Conservation (phyloP, 2,797 vertebrate species). For the Perodicticus potto region DNA sequence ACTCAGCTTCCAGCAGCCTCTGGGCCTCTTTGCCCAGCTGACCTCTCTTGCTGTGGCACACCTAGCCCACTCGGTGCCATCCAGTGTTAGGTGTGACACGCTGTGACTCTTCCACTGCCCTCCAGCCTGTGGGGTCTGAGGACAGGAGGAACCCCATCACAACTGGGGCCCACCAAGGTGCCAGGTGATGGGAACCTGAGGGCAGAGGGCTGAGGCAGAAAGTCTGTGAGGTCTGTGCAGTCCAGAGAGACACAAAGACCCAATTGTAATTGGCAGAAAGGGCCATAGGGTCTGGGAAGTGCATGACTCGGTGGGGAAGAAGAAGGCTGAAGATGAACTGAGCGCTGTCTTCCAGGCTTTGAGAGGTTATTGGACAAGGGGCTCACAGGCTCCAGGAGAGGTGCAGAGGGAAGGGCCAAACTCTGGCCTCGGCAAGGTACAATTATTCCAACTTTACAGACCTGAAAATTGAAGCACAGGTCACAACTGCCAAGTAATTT, state of each 20-base stretch:
- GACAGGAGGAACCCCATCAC: background rate
- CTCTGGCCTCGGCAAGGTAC: background rate
- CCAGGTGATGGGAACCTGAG: background rate
- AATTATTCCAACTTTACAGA: background rate
- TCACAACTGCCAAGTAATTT: background rate
- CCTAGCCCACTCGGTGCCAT: background rate
- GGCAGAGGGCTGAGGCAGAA: background rate
- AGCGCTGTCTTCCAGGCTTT: background rate
- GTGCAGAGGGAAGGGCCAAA: background rate
- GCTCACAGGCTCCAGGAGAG: background rate
- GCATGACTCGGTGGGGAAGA: background rate
- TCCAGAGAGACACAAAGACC: background rate
- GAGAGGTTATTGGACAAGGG: background rate
- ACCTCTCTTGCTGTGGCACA: rapidly evolving
- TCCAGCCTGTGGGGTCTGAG: background rate
- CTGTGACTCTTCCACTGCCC: background rate
- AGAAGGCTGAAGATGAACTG: background rate
- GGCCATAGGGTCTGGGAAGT: background rate
- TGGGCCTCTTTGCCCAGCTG: background rate
- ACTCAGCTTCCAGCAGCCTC: background rate
- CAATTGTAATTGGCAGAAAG: background rate
- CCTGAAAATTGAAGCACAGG: background rate
- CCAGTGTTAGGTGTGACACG: background rate
- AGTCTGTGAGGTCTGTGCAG: background rate
- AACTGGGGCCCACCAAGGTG: background rate